Evolutionary conservation across 2,113 vertebrate species (phyloP).

Genomic region (Stigmatopora nigra): DNA sequence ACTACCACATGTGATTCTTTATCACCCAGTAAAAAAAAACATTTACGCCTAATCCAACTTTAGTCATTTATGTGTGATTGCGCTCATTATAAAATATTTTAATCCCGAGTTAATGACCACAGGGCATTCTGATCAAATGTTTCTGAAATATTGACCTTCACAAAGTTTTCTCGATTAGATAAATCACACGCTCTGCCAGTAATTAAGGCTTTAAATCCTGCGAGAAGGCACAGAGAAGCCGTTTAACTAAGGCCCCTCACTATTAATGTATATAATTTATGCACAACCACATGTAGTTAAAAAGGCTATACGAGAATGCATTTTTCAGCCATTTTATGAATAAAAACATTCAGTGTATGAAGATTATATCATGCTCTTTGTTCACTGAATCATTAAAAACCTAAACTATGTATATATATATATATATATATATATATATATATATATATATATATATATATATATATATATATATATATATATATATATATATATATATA

Average conservation of each 20-base stretch:
- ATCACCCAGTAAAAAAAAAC: constrained; percentile 26
- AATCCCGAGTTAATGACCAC: constrained; percentile 25
- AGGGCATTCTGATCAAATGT: constrained; percentile 7
- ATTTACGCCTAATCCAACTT: constrained; percentile 16
- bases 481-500: too few relatives aligned
- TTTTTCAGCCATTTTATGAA: neutral
- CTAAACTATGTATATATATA: neutral
- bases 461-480: too few relatives aligned
- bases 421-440: too few relatives aligned
- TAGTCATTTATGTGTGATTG: constrained; percentile 29
- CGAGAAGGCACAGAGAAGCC: neutral
- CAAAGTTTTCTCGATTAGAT: constrained; percentile 9
- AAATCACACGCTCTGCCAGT: constrained; percentile 16
- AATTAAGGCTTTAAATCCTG: constrained; percentile 7
- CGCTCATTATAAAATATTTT: constrained; percentile 20
- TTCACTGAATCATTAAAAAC: neutral
- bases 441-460: too few relatives aligned
- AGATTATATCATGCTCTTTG: neutral
- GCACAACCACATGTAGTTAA: neutral
- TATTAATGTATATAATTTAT: neutral
- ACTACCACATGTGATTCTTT: neutral
- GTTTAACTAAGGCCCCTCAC: neutral
- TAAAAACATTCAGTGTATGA: neutral
- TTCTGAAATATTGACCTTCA: constrained; percentile 24
- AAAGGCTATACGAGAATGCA: neutral